These are phyloP conservation scores for Autographa pulchrina DNA, from an alignment of 2,888 invertebrate species.

Conservation along the genomic window DNA sequence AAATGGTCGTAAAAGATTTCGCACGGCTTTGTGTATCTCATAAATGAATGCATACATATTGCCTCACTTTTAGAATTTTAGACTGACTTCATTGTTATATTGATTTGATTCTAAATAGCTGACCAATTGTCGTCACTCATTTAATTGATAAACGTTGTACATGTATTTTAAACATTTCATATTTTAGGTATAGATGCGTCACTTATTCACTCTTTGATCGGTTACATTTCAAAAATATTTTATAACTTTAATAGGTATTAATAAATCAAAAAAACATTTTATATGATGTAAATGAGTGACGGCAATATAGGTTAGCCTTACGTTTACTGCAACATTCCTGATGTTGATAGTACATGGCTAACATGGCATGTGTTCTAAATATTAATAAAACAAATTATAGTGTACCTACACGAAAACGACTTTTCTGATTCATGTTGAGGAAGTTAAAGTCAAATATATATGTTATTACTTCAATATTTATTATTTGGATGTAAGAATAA, in stretches of 20 bases:
- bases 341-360: conserved; percentile 27
- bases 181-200: background rate
- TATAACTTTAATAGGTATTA: background rate
- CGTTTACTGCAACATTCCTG: conserved; percentile 39
- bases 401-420: conserved; percentile 18
- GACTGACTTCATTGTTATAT: conserved; percentile 40
- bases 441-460: background rate
- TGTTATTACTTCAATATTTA: background rate
- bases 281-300: conserved; percentile 35
- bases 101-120: conserved; percentile 28
- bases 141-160: conserved; percentile 14
- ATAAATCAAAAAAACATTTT: conserved; percentile 10
- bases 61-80: conserved; percentile 32
- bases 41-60: conserved; percentile 26
- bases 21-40: conserved; percentile 17
- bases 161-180: background rate
- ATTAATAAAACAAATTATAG: conserved; percentile 25
- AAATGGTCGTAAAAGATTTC: conserved; percentile 15
- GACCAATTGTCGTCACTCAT: conserved; percentile 42
- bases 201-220: background rate
- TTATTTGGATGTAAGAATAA: background rate
- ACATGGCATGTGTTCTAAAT: conserved; percentile 35
- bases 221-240: background rate
- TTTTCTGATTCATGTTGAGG: conserved; percentile 14
- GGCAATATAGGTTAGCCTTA: conserved; percentile 22